Evolutionary conservation across 2,113 vertebrate species (phyloP).

Genomic region (Heptranchias perlo): DNA sequence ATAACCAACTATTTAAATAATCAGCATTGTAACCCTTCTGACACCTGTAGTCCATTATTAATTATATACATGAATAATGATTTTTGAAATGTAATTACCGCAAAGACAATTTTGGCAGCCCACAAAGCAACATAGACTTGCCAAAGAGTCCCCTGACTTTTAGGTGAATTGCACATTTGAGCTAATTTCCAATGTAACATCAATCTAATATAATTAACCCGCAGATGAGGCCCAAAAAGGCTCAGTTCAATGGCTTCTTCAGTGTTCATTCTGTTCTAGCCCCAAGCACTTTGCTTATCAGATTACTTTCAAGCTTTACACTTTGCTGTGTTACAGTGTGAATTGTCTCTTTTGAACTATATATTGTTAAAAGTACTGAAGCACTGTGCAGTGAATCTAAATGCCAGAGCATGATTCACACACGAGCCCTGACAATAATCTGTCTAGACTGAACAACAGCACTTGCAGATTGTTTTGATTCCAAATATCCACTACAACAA

Average conservation of each 20-base stretch:
- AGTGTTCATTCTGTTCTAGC: constrained; percentile 26
- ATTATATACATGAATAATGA: constrained; percentile 37
- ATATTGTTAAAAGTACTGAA: constrained; percentile 32
- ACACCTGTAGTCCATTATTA: constrained; percentile 36
- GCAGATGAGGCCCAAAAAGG: constrained; percentile 25
- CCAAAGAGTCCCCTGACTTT: constrained; percentile 37
- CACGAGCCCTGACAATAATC: constrained; percentile 24
- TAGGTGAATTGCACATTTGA: constrained; percentile 37
- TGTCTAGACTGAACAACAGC: neutral
- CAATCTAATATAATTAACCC: constrained; percentile 37
- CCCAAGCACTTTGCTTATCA: constrained; percentile 34
- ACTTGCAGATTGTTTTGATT: neutral
- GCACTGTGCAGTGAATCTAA: neutral
- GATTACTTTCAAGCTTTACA: constrained; percentile 27
- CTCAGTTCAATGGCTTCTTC: constrained; percentile 9
- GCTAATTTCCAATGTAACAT: constrained; percentile 38
- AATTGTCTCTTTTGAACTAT: constrained; percentile 29
- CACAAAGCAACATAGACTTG: constrained; percentile 1
- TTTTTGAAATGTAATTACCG: constrained; percentile 16
- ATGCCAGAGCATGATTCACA: neutral
- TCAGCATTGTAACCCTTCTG: constrained; percentile 14
- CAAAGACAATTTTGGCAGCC: constrained; percentile 19
- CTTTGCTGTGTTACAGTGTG: constrained; percentile 17
- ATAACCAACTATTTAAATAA: constrained; percentile 34
- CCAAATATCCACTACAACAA: neutral